Percentiles rank a stretch among this genome's conserved stretches.
phyloP scores from a whole-genome alignment of 2,113 vertebrate species.

The Oenanthe oenanthe region DNA sequence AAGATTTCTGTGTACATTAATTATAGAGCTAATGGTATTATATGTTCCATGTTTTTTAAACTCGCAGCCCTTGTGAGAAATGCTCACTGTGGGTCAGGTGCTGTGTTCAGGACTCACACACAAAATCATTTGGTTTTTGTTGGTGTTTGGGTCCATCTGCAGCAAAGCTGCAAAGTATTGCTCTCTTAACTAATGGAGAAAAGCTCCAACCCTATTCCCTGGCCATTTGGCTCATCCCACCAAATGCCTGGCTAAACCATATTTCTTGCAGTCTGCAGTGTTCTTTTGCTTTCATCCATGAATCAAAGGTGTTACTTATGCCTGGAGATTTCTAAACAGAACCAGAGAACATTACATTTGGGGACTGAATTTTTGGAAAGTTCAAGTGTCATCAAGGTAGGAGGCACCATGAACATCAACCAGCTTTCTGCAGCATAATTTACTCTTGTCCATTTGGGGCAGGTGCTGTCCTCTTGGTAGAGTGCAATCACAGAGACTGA shows the following conservation, averaged over 20 bases:
- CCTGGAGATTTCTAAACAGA: neutral
- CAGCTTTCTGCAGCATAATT: neutral
- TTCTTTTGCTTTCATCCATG: neutral
- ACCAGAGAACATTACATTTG: accelerated
- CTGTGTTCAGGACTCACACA: neutral
- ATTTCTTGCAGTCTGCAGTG: neutral
- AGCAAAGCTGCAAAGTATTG: neutral
- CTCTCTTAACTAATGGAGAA: neutral
- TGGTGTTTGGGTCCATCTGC: neutral
- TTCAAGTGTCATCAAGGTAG: neutral
- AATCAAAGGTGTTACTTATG: neutral
- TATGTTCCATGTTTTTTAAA: neutral
- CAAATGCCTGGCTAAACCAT: neutral
- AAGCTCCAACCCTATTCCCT: neutral
- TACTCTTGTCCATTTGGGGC: neutral
- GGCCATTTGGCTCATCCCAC: neutral
- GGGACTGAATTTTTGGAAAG: neutral
- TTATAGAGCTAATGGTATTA: neutral
- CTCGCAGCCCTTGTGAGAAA: neutral
- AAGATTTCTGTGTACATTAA: neutral
- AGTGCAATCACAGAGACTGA: neutral
- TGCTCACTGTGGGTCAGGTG: neutral
- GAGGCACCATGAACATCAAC: neutral
- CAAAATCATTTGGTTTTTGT: accelerated
- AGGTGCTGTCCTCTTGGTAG: neutral